phyloP scores from a whole-genome alignment of 2,797 vertebrate genomes.

The Scolopax bukidnonensis region DNA sequence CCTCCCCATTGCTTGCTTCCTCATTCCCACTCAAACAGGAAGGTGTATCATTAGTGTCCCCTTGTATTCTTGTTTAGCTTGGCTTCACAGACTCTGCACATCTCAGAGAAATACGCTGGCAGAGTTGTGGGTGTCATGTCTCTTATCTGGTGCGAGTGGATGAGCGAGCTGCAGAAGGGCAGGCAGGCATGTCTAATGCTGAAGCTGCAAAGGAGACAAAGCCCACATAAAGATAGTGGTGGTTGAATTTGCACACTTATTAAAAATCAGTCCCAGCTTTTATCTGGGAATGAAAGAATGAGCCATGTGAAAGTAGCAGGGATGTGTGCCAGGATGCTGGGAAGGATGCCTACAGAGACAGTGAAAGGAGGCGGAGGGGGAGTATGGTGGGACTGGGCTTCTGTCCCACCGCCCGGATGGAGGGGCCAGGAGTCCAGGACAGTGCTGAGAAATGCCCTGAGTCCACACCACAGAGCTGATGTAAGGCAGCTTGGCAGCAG shows the following conservation, averaged over 20 bases:
- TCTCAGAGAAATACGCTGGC: neutral
- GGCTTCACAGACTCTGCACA: neutral
- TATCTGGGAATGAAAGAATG: neutral
- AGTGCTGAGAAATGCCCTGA: neutral
- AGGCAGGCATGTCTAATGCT: neutral
- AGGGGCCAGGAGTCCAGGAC: neutral
- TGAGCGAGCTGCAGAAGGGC: neutral
- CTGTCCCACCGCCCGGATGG: fast-evolving
- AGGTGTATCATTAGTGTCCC: neutral
- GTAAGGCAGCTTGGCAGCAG: fast-evolving
- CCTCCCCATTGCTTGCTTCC: neutral
- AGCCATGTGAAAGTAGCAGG: neutral
- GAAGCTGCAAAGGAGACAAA: neutral
- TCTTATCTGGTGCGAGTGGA: neutral
- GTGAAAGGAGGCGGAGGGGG: neutral
- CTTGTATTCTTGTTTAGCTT: neutral
- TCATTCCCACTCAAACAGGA: fast-evolving
- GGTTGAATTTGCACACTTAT: neutral
- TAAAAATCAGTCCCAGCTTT: neutral
- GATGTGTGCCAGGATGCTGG: neutral
- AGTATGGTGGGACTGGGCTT: neutral
- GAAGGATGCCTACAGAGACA: neutral
- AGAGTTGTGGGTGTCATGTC: neutral
- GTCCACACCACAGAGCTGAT: neutral
- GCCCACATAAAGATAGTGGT: neutral